phyloP scores from a whole-genome alignment of 2,797 vertebrate genomes.

The Sarcophilus harrisii region DNA sequence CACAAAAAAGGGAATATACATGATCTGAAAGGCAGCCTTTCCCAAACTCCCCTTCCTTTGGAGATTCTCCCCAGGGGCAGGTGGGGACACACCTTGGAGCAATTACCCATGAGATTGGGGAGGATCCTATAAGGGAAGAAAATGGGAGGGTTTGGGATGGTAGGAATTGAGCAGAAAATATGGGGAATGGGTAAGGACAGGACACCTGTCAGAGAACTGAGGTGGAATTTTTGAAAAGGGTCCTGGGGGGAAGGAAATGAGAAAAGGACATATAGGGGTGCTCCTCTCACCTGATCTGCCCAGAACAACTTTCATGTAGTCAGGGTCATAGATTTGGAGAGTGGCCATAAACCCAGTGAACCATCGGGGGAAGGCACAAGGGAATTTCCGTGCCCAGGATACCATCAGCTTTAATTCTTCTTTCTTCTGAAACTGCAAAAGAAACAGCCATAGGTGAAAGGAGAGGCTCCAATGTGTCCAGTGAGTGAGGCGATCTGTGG shows the following conservation, averaged over 20 bases:
- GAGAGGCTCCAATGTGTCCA: not conserved
- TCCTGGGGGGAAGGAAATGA: not conserved
- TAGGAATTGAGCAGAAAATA: not conserved
- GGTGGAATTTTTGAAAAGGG: not conserved
- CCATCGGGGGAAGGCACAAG: slow-evolving; percentile 23
- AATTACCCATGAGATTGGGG: not conserved
- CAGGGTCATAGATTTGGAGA: slow-evolving; percentile 13
- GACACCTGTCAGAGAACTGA: not conserved
- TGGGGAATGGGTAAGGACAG: not conserved
- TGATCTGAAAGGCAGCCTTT: not conserved
- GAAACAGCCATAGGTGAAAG: not conserved
- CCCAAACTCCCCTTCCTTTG: not conserved
- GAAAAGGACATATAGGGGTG: not conserved
- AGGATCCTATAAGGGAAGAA: not conserved
- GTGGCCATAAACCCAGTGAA: not conserved
- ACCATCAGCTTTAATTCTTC: not conserved
- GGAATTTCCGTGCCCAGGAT: slow-evolving; percentile 32
- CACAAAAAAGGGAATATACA: not conserved
- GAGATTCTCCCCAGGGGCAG: not conserved
- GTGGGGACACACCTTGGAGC: not conserved
- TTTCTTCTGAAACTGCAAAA: not conserved
- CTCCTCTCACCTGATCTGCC: slow-evolving; percentile 52
- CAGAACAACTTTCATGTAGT: slow-evolving; percentile 64
- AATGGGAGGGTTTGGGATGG: not conserved
- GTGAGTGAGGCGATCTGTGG: not conserved